A percentile compares a stretch with the other conserved stretches of the same genome.
Evolutionary conservation across 2,888 invertebrate species (phyloP).

Genomic region (Mantis religiosa): DNA sequence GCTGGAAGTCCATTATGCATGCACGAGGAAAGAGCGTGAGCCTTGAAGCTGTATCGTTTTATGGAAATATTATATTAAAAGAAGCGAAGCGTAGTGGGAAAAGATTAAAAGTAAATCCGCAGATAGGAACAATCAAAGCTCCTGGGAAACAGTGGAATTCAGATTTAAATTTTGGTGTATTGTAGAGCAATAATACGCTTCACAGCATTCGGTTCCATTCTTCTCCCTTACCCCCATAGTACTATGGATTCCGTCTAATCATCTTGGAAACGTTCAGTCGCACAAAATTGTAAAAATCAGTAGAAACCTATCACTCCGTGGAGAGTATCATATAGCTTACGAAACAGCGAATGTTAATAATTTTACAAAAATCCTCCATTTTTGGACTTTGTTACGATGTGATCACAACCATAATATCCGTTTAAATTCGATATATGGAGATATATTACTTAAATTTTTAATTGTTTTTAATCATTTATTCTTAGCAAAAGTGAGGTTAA

Average conservation of each 20-base stretch:
- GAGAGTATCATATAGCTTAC: too few species aligned
- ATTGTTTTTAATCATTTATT: too few species aligned
- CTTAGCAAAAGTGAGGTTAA: too few species aligned
- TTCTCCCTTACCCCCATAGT: background rate
- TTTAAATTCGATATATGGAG: too few species aligned
- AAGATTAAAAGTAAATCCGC: background rate
- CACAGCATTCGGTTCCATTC: background rate
- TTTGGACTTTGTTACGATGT: too few species aligned
- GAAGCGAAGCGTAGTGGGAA: background rate
- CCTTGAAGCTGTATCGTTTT: background rate
- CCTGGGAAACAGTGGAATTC: background rate
- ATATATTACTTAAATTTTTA: too few species aligned
- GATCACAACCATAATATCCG: too few species aligned
- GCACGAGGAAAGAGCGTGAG: background rate
- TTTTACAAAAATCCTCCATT: too few species aligned
- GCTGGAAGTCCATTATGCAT: background rate
- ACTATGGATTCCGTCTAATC: background rate
- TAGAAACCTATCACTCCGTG: too few species aligned
- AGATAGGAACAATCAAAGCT: background rate
- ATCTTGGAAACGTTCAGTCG: too few species aligned
- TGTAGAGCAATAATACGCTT: background rate
- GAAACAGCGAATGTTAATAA: too few species aligned
- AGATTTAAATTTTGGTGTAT: background rate
- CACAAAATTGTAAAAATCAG: too few species aligned
- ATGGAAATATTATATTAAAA: background rate